phyloP scores from a whole-genome alignment of 35 echinoderm and acorn worm genomes.

The Ophioderma brevispina region DNA sequence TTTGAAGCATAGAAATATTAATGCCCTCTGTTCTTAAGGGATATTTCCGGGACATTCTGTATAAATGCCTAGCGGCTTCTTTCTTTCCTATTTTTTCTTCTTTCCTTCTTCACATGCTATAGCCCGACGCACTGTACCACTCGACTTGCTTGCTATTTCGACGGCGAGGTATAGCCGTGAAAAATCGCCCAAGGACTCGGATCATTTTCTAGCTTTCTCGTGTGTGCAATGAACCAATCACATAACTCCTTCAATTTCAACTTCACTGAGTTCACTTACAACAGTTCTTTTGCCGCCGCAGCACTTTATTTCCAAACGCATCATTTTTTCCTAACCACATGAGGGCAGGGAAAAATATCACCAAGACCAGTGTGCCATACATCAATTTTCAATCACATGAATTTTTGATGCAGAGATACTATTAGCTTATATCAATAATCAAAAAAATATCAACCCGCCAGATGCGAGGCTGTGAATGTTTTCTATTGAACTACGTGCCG shows the following conservation, averaged over 20 bases:
- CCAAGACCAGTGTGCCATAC: neutral
- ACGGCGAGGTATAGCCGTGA: neutral
- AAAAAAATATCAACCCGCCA: neutral
- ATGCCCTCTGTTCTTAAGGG: neutral
- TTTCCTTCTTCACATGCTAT: neutral
- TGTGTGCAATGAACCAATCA: neutral
- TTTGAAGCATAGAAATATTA: neutral
- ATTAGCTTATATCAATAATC: neutral
- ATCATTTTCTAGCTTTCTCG: slow-evolving; percentile 1
- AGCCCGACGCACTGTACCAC: neutral
- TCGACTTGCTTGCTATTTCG: neutral
- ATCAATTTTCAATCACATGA: slow-evolving; percentile 7
- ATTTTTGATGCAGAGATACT: neutral
- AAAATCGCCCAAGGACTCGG: neutral
- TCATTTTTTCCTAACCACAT: neutral
- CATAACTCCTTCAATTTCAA: neutral
- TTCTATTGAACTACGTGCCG: too few relatives aligned
- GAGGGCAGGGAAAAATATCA: neutral
- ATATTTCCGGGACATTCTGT: neutral
- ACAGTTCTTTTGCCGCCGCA: slow-evolving; percentile 1
- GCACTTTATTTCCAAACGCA: neutral
- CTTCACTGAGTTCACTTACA: neutral
- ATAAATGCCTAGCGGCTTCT: neutral
- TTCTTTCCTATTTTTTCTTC: neutral
- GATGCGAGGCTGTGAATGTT: neutral